Percentiles rank a stretch among this genome's conserved stretches.
phyloP scores from a whole-genome alignment of 2,888 invertebrate genomes.

The Timema podura region DNA sequence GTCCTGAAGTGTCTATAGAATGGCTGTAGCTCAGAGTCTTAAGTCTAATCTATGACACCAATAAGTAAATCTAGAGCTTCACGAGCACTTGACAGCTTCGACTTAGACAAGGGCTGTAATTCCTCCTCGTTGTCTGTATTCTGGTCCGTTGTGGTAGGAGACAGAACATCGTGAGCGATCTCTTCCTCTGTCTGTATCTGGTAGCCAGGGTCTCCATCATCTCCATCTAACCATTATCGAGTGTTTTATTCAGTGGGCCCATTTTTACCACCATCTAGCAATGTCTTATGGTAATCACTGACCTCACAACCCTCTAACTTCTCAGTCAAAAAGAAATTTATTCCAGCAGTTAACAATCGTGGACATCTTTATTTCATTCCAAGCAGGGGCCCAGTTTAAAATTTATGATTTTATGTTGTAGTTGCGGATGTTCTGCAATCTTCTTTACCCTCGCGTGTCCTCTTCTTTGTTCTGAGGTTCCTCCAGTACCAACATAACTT shows the following conservation, averaged over 20 bases:
- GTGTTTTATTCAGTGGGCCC: neutral
- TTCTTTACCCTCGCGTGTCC: constrained; percentile 4
- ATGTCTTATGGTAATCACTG: neutral
- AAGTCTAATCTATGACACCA: neutral
- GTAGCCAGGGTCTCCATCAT: neutral
- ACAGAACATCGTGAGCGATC: neutral
- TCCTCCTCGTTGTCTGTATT: no score
- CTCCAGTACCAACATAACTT: constrained; percentile 10
- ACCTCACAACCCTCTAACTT: constrained; percentile 2
- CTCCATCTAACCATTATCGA: no score
- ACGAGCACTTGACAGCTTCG: neutral
- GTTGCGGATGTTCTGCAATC: constrained; percentile 1
- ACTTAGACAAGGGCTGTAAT: neutral
- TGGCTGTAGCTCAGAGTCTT: no score
- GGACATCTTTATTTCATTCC: constrained; percentile 8
- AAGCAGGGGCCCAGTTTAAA: constrained; percentile 13
- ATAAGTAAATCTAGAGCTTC: neutral
- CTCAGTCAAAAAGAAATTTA: neutral
- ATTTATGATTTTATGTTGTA: neutral
- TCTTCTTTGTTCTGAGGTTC: constrained; percentile 12
- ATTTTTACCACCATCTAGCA: neutral
- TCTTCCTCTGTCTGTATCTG: constrained; percentile 10
- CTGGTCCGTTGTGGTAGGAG: neutral
- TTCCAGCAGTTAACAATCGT: constrained; percentile 6
- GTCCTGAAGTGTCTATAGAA: neutral